Conservation (phyloP, 2,797 vertebrate genomes). For the Mormyrops boulengeri region DNA sequence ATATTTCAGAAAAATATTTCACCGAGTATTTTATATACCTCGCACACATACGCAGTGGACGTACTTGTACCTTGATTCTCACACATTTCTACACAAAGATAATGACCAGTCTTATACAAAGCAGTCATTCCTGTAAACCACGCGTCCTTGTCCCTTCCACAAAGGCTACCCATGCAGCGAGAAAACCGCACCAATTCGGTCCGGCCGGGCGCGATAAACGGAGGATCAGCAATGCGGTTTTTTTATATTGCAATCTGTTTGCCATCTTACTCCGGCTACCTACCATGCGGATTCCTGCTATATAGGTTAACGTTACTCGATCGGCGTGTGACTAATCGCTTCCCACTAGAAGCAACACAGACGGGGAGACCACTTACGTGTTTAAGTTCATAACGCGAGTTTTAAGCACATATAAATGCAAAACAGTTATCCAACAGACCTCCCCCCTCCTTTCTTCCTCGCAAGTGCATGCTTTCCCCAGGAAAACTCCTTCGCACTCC, state of each 20-base stretch:
- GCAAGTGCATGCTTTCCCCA: background rate
- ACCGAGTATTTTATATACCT: background rate
- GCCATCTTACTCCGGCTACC: slow-evolving; percentile 2
- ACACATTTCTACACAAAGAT: background rate
- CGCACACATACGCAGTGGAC: background rate
- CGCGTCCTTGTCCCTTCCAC: background rate
- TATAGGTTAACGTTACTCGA: background rate
- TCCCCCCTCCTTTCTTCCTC: background rate
- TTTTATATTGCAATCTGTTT: slow-evolving; percentile 7
- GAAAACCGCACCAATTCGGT: background rate
- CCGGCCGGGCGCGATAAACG: background rate
- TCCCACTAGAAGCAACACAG: background rate
- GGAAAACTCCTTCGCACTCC: background rate
- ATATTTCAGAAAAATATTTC: background rate
- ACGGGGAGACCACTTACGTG: background rate
- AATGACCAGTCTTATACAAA: background rate
- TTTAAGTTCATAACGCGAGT: background rate
- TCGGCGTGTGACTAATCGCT: slow-evolving; percentile 1
- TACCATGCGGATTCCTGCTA: background rate
- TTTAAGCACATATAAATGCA: background rate
- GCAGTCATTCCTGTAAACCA: background rate
- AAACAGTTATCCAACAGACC: background rate
- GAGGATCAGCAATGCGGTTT: slow-evolving; percentile 8
- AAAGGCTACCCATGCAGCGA: background rate
- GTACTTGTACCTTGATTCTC: background rate